phyloP scores from a whole-genome alignment of 2,888 invertebrate genomes.

The Drosophila quinaria region DNA sequence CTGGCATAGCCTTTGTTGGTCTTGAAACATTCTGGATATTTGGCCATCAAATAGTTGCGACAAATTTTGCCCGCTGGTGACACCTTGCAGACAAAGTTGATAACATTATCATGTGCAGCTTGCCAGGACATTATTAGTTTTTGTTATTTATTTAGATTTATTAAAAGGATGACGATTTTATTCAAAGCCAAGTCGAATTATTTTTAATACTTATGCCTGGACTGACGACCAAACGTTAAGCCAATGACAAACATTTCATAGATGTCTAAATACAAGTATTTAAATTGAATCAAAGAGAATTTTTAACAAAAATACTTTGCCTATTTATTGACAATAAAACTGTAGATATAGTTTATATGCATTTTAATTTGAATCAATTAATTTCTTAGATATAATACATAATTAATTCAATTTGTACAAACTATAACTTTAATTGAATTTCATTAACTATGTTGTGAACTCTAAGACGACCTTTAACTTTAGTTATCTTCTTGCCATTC shows the following conservation, averaged over 20 bases:
- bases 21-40: slow-evolving; percentile 37
- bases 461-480: not conserved
- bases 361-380: no score
- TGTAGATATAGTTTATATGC: not conserved
- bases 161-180: slow-evolving; percentile 8
- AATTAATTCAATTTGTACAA: not conserved
- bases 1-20: not conserved
- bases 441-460: not conserved
- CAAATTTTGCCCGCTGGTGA: slow-evolving; percentile 28
- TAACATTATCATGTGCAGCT: slow-evolving; percentile 1
- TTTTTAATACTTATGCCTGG: not conserved
- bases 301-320: no score
- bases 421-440: not conserved
- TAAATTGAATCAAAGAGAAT: no score
- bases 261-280: not conserved
- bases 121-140: slow-evolving; percentile 41
- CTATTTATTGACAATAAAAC: no score
- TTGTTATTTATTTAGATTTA: not conserved
- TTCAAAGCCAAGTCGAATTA: slow-evolving; percentile 5
- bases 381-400: not conserved
- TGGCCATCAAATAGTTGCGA: slow-evolving; percentile 22
- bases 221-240: not conserved
- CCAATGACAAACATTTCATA: slow-evolving; percentile 4
- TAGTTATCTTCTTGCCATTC: not conserved
- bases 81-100: slow-evolving; percentile 26